A percentile compares a stretch with the other conserved stretches of the same genome.
phyloP scores from a whole-genome alignment of 2,113 vertebrate genomes.

The Gracilinanus agilis region DNA sequence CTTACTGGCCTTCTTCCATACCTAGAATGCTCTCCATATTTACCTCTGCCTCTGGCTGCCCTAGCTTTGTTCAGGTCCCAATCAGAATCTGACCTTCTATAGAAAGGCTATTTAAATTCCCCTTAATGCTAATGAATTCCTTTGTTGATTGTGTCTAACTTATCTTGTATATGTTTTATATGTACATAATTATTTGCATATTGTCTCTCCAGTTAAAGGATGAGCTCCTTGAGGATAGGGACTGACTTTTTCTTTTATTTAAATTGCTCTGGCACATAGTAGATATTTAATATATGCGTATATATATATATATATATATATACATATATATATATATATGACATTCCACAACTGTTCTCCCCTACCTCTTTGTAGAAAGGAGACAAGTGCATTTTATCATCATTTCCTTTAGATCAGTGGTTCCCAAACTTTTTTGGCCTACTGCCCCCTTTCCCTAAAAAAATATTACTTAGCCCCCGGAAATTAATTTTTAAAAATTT shows the following conservation, averaged over 20 bases:
- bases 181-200: not conserved
- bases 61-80: not conserved
- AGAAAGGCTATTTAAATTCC: not conserved
- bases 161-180: not conserved
- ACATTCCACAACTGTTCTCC: not conserved
- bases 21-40: not conserved
- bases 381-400: not conserved
- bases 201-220: not conserved
- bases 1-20: not conserved
- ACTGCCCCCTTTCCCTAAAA: too few relatives aligned
- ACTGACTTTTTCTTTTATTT: not conserved
- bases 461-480: too few relatives aligned
- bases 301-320: not conserved
- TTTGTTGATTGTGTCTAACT: not conserved
- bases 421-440: too few relatives aligned
- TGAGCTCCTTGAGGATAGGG: not conserved
- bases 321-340: not conserved
- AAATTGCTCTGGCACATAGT: not conserved
- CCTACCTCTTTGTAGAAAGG: not conserved
- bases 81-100: not conserved
- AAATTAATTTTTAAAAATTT: too few relatives aligned
- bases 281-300: not conserved
- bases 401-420: too few relatives aligned
- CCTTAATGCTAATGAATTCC: not conserved
- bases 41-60: not conserved